These are phyloP conservation scores for Reticulitermes lucifugus DNA, from an alignment of 2,888 invertebrate species.

Conservation along the genomic window DNA sequence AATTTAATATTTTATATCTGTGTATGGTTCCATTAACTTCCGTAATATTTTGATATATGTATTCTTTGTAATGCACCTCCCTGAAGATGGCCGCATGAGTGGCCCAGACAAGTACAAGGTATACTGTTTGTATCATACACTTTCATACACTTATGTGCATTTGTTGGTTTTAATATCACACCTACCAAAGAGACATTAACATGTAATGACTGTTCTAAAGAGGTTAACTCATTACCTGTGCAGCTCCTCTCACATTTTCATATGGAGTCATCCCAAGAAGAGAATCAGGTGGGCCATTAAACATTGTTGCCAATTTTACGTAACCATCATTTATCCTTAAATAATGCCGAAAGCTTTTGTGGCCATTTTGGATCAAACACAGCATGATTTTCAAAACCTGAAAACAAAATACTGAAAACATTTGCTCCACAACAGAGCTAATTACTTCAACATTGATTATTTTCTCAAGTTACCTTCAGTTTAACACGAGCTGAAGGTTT, in stretches of 20 bases:
- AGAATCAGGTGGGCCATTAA: constrained; percentile 48
- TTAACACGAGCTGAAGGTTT: constrained; percentile 52
- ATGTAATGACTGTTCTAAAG: background rate
- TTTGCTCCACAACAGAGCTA: background rate
- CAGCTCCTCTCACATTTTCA: constrained; percentile 45
- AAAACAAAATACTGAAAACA: background rate
- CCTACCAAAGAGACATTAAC: no score
- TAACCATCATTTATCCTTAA: constrained; percentile 52
- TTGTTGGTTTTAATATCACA: no score
- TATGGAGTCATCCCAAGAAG: constrained; percentile 47
- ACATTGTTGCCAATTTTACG: constrained; percentile 52
- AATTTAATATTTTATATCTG: no score
- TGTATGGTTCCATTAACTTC: no score
- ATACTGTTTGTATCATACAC: no score
- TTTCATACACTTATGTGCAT: no score
- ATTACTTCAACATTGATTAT: background rate
- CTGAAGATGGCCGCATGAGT: no score
- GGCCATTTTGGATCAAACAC: constrained; percentile 51
- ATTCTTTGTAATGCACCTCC: no score
- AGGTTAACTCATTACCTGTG: constrained; percentile 44
- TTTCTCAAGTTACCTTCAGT: constrained; percentile 49
- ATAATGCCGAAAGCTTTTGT: constrained; percentile 46
- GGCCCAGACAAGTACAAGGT: no score
- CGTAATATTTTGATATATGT: no score
- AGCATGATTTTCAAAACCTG: constrained; percentile 53